Evolutionary conservation across 1,140 invertebrate species (phyloP).

Genomic region (Zaprionus kolodkinae): DNA sequence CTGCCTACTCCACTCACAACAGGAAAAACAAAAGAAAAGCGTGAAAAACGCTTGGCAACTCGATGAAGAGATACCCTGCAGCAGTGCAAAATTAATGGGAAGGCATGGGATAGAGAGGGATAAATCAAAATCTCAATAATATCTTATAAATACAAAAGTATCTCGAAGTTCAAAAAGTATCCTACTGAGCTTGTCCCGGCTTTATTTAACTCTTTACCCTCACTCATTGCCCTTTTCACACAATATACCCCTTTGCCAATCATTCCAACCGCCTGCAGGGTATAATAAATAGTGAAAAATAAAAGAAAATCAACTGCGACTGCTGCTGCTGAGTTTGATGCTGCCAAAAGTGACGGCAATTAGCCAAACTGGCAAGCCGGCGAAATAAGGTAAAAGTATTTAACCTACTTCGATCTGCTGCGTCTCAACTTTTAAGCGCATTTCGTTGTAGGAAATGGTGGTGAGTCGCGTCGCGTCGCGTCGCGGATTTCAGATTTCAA

Average conservation of each 20-base stretch:
- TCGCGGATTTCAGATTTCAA: slow-evolving; percentile 40
- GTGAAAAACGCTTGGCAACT: background rate
- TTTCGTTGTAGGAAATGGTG: slow-evolving; percentile 70
- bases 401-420: slow-evolving; percentile 67
- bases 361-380: slow-evolving; percentile 48
- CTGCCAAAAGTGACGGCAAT: slow-evolving; percentile 75
- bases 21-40: slow-evolving; percentile 43
- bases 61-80: background rate
- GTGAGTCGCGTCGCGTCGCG: slow-evolving; percentile 4
- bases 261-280: background rate
- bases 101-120: background rate
- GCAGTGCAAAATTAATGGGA: slow-evolving; percentile 11
- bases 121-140: background rate
- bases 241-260: background rate
- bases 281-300: slow-evolving; percentile 1
- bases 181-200: background rate
- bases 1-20: slow-evolving; percentile 19
- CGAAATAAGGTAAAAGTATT: slow-evolving; percentile 80
- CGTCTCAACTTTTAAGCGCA: slow-evolving; percentile 44
- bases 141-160: background rate
- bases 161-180: background rate
- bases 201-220: background rate
- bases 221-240: background rate
- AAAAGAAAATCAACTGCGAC: background rate
- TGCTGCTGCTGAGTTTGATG: slow-evolving; percentile 6